A percentile compares a stretch with the other conserved stretches of the same genome.
Evolutionary conservation across 2,113 vertebrate genomes (phyloP).

Genomic region (Dermatemys mawii): DNA sequence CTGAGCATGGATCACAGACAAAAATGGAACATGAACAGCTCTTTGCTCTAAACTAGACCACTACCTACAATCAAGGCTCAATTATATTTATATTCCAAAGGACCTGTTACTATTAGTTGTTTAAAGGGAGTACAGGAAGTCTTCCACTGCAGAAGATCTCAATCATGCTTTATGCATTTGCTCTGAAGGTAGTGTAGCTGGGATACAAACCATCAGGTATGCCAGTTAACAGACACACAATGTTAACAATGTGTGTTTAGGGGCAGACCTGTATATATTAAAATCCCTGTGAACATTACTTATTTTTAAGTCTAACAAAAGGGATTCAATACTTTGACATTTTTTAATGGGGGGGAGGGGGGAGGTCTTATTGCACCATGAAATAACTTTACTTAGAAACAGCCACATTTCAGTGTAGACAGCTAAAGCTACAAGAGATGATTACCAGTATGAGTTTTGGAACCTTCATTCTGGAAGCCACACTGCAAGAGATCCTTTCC

Average conservation of each 20-base stretch:
- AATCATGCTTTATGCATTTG: no score
- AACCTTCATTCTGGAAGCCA: no score
- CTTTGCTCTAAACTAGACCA: not conserved
- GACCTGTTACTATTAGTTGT: not conserved
- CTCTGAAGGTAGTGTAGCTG: not conserved
- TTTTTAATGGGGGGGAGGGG: no score
- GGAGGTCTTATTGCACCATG: not conserved
- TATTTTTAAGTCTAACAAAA: not conserved
- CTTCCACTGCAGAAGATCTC: not conserved
- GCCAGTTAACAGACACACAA: no score
- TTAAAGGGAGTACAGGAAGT: not conserved
- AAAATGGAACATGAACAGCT: not conserved
- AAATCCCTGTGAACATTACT: no score
- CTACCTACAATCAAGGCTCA: no score
- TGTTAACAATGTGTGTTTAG: no score
- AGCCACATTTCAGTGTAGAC: not conserved
- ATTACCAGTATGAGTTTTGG: not conserved
- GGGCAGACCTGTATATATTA: no score
- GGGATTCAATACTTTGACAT: no score
- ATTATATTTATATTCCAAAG: not conserved
- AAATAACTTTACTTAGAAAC: not conserved
- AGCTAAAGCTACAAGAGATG: no score
- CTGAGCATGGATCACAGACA: not conserved
- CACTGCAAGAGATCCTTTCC: no score
- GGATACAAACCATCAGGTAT: no score